Base-by-base conservation (phyloP, 2,888 invertebrate genomes). In the Glaucopsyche alexis region DNA sequence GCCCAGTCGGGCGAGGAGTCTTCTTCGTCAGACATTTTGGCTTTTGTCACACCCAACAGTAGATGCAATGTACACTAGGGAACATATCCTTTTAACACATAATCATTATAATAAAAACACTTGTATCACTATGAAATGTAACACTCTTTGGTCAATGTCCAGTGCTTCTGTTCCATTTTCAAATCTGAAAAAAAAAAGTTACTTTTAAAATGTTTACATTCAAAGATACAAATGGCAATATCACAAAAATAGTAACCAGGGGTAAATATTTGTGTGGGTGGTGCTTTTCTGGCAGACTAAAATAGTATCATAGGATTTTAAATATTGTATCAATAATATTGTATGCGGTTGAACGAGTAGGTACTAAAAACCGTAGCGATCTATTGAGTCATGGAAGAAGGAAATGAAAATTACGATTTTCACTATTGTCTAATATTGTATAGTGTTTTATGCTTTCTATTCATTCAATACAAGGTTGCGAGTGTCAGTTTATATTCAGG, bases 21-120 rank as follows among this genome's bases (percentile, higher is more conserved):
- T 76, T 93, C 93, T 72, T 93, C 93, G 71, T 93, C 93, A 65
- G 93, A 93, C 93, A 93, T 93, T 75, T 80, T 87, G 77, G 72
- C 74, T 70, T 76, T 71, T 72, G 72, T 74, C 76, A 74, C 76
- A 76, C 75, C 40, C 71, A 73, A 77, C 78, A 75, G 42, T 52
- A 74, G 75, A 75, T 75, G 76, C 66, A 75, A 73, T 65, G 75
- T 77, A 81, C 81, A 84, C 82, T 80, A 79, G 16, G 67, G 66
- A 81, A 81, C 86, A 82, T 83, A 81, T 83, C 83, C 81, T 76
- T 45, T 78, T 38, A 78, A 77, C 80, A 79, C 80, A 79, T 75
- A 78, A 82, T 83, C 84, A 85, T 79, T 82, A 76, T 64, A 38
- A 72, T 52, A 40, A 71, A 45, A 69, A 73, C 72, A 69, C 47